A percentile compares a stretch with the other conserved stretches of the same genome.
These are phyloP conservation scores for Ips nitidus DNA, from an alignment of 1,140 invertebrate genomes.

Conservation along the genomic window DNA sequence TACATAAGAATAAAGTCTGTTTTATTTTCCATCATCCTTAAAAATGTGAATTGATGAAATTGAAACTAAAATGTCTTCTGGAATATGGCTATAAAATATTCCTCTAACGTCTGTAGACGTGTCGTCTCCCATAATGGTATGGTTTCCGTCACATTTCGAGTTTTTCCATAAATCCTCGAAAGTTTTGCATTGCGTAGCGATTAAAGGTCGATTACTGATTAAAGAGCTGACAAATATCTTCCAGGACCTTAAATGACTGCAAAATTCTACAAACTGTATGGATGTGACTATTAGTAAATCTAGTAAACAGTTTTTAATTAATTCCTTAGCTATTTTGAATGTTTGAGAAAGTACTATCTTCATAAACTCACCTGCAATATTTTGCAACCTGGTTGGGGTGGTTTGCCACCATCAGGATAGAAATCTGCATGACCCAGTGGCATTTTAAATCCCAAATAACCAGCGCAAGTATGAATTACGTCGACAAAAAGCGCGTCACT, in stretches of 20 bases:
- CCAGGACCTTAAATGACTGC: slow-evolving; percentile 76
- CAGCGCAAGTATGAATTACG: slow-evolving; percentile 72
- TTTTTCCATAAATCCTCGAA: slow-evolving; percentile 2
- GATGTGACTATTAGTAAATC: too few relatives aligned
- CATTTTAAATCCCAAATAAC: slow-evolving; percentile 61
- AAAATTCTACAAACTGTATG: slow-evolving; percentile 60
- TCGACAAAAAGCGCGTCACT: slow-evolving; percentile 76
- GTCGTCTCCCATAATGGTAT: slow-evolving; percentile 61
- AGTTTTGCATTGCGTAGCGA: slow-evolving; percentile 55
- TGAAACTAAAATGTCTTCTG: not conserved
- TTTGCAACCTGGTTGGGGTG: slow-evolving; percentile 72
- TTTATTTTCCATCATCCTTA: not conserved
- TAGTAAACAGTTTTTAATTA: not conserved
- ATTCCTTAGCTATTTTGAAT: slow-evolving; percentile 2
- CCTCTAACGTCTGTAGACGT: slow-evolving; percentile 56
- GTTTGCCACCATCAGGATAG: slow-evolving; percentile 76
- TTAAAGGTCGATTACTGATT: slow-evolving; percentile 61
- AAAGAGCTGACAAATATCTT: slow-evolving; percentile 71
- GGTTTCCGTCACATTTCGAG: slow-evolving; percentile 44
- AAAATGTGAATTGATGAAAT: not conserved
- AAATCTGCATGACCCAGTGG: slow-evolving; percentile 76
- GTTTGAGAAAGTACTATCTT: too few relatives aligned
- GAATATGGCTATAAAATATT: slow-evolving; percentile 62
- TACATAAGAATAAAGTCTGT: not conserved
- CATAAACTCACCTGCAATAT: slow-evolving; percentile 21